A percentile compares a stretch with the other conserved stretches of the same genome.
phyloP scores from a whole-genome alignment of 2,888 invertebrate genomes.

The Frankliniella intonsa region DNA sequence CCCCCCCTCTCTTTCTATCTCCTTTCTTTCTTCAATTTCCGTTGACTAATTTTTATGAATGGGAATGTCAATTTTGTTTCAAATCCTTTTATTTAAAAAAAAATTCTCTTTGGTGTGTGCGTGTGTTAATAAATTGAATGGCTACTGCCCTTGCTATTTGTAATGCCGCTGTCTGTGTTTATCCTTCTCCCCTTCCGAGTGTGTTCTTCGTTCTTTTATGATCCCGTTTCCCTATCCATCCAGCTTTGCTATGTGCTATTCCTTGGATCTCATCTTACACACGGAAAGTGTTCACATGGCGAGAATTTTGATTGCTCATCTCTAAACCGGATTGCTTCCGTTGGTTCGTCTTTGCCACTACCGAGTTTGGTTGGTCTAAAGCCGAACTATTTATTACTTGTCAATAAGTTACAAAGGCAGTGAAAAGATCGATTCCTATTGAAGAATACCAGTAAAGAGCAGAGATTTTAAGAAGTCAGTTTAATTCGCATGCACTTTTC shows the following conservation, averaged over 20 bases:
- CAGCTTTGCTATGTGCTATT: conserved; percentile 9
- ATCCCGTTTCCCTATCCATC: not conserved
- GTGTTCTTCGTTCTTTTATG: not conserved
- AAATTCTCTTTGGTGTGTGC: not conserved
- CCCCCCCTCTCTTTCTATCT: not conserved
- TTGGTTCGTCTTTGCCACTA: too few relatives aligned
- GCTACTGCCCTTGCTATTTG: conserved; percentile 3
- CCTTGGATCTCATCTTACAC: conserved; percentile 8
- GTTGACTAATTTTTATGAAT: not conserved
- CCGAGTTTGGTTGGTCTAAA: too few relatives aligned
- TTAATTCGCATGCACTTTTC: too few relatives aligned
- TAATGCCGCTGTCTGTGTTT: conserved; percentile 1
- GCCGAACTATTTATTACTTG: too few relatives aligned
- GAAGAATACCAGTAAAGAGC: too few relatives aligned
- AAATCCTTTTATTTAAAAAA: not conserved
- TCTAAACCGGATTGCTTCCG: too few relatives aligned
- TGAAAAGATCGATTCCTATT: too few relatives aligned
- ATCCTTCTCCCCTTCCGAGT: not conserved
- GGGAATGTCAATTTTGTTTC: conserved; percentile 4
- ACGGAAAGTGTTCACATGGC: not conserved
- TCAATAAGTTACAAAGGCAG: too few relatives aligned
- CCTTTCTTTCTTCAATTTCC: not conserved
- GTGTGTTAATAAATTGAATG: not conserved
- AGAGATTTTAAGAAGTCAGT: too few relatives aligned
- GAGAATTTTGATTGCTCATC: too few relatives aligned